Evolutionary conservation across 1,140 invertebrate species (phyloP).

Genomic region (Calephelis nemesis): DNA sequence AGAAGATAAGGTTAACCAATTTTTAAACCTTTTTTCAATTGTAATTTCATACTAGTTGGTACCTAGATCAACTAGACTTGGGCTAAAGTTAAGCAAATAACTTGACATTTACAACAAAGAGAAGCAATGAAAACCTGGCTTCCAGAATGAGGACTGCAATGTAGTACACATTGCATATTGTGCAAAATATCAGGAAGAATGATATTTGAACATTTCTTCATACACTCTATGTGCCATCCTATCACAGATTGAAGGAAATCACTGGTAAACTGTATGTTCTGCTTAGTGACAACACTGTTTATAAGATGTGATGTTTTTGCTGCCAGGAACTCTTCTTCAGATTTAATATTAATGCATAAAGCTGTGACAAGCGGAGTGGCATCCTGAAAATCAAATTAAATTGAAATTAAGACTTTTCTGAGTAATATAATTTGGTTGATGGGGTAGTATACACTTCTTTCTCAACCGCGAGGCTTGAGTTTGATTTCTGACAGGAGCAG

Average conservation of each 20-base stretch:
- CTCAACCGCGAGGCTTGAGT: too few relatives aligned
- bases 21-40: too few relatives aligned
- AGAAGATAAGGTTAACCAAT: too few relatives aligned
- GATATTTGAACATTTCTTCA: conserved; percentile 57
- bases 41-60: too few relatives aligned
- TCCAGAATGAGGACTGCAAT: conserved; percentile 42
- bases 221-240: conserved; percentile 57
- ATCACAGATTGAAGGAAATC: conserved; percentile 48
- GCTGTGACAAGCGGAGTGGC: conserved; percentile 46
- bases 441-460: too few relatives aligned
- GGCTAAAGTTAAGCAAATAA: too few relatives aligned
- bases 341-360: conserved; percentile 57
- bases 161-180: conserved; percentile 59
- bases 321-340: conserved; percentile 58
- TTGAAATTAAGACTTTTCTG: too few relatives aligned
- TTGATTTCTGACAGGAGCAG: too few relatives aligned
- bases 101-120: background rate
- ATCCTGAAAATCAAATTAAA: conserved; percentile 48
- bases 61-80: too few relatives aligned
- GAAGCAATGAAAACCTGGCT: conserved; percentile 42
- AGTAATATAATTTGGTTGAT: too few relatives aligned
- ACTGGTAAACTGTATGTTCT: conserved; percentile 51
- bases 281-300: conserved; percentile 53
- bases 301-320: conserved; percentile 65
- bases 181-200: conserved; percentile 63